Evolutionary conservation across 1,140 invertebrate species (phyloP), one percentile per base, ranked within the genome.

Genomic region (Meloidogyne chitwoodi): DNA sequence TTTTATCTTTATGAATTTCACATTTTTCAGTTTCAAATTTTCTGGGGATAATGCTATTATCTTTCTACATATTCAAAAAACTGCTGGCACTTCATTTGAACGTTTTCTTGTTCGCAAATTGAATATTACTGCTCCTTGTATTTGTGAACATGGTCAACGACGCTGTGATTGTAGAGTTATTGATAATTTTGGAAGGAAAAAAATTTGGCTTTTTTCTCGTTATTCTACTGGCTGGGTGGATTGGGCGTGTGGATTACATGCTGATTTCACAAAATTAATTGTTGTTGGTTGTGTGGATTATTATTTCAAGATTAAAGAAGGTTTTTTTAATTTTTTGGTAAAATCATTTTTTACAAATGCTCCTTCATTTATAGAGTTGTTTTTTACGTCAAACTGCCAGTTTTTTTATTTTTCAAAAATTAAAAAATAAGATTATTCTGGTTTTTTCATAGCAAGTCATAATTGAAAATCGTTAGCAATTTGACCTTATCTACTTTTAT

Each of bases 11-110:
- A 19, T 48, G 16, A 1, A 3, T 48, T 56, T 10, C 12, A n/a
- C n/a, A n/a, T 41, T 27, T 75, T 73, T 78, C 11, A 78, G 77
- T 26, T 69, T 76, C 61, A 68, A 75, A 16, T 84, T 95, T 85
- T 92, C 93, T 86, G 92, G 92, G 10, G 92, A 93, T 83, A 96
- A 98, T 90, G 95, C 98, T 24, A 93, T 99, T 90, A 95, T 99
- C 24, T 98, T 98, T 88, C 89, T 99, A 63, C 96, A 99, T 87
- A 97, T 98, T 88, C 96, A 98, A 89, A 98, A 99, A 88, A 94
- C 93, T 79, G 93, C 93, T 97, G 75, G 95, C 95, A 61, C 92
- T 93, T 89, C 94, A 96, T 90, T 90, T 97, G 80, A 93, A 94
- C 89, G 80, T 65, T 87, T 83, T 69, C 76, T 87, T 12, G 87